These are phyloP conservation scores for Myotis myotis DNA, from an alignment of 2,797 vertebrate species.

Conservation along the genomic window DNA sequence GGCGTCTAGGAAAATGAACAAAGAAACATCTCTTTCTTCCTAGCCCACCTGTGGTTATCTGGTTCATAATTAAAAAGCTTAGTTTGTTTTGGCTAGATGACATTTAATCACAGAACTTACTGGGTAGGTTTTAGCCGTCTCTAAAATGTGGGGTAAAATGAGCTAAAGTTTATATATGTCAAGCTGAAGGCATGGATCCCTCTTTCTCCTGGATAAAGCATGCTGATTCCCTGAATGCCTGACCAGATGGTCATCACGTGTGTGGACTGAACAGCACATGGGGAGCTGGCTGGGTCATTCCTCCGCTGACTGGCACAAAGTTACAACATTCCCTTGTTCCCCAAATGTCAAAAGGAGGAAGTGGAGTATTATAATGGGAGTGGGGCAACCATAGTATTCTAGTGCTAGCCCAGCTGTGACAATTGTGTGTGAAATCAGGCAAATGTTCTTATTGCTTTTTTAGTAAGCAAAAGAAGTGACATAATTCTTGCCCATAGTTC, in stretches of 20 bases:
- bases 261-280: not conserved
- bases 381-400: not conserved
- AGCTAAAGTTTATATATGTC: not conserved
- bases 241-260: not conserved
- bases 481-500: not conserved
- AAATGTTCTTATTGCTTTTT: constrained; percentile 17
- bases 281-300: not conserved
- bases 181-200: not conserved
- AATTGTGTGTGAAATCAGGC: not conserved
- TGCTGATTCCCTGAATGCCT: not conserved
- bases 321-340: not conserved
- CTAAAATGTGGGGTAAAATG: not conserved
- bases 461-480: not conserved
- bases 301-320: not conserved
- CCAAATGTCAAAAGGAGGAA: constrained; percentile 3
- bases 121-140: not conserved
- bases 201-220: not conserved
- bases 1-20: not conserved
- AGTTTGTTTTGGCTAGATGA: not conserved
- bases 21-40: not conserved
- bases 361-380: not conserved
- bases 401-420: not conserved
- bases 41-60: not conserved
- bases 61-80: not conserved
- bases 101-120: not conserved